These are phyloP conservation scores for Lipotes vexillifer DNA, from an alignment of 2,113 vertebrate species.

Conservation along the genomic window DNA sequence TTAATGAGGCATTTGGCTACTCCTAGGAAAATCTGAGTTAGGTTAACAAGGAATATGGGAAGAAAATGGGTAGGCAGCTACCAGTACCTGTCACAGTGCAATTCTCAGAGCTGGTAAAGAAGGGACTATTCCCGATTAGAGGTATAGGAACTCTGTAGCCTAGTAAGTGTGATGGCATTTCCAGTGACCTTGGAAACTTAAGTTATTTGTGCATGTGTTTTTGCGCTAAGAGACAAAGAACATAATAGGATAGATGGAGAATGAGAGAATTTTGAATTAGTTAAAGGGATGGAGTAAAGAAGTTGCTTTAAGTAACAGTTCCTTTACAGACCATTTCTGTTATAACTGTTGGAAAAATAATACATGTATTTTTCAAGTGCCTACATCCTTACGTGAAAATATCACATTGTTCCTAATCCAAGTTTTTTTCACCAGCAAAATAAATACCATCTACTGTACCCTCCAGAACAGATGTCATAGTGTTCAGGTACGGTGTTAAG, in stretches of 20 bases:
- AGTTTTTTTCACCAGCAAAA: neutral
- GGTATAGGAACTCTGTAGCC: no score
- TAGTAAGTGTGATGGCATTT: accelerated
- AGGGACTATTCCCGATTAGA: neutral
- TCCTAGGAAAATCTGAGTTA: neutral
- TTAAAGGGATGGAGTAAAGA: neutral
- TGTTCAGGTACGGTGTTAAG: neutral
- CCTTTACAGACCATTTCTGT: neutral
- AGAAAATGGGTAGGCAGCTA: accelerated
- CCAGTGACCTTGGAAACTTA: neutral
- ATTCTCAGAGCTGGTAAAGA: neutral
- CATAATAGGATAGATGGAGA: neutral
- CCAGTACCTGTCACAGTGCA: no score
- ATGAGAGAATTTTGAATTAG: neutral
- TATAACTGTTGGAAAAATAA: neutral
- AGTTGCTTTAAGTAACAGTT: neutral
- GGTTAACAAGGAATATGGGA: neutral
- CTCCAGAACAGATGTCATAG: neutral
- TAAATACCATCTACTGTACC: neutral
- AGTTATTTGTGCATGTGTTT: neutral
- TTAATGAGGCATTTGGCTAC: neutral
- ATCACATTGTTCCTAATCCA: neutral
- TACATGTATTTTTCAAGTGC: neutral
- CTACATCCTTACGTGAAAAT: neutral
- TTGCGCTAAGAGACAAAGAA: neutral